A percentile compares a stretch with the other conserved stretches of the same genome.
Conservation (phyloP, 1,140 invertebrate genomes). For the Neodiprion pinetum region DNA sequence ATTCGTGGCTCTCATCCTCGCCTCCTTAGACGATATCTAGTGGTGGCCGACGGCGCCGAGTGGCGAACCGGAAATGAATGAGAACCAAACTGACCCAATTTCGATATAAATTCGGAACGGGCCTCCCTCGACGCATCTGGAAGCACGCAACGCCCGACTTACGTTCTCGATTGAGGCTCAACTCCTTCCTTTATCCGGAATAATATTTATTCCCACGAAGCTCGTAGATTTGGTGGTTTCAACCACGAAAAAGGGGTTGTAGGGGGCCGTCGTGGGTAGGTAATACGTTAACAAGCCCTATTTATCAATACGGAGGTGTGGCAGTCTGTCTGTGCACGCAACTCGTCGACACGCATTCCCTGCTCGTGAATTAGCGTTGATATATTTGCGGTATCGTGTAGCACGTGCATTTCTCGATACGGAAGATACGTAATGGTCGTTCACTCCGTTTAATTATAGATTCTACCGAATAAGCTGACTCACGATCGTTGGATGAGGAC, state of each 20-base stretch:
- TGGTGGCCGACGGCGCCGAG: neutral
- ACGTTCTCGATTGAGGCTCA: neutral
- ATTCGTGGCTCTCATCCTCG: neutral
- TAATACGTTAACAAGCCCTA: neutral
- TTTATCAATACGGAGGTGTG: conserved; percentile 7
- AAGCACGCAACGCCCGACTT: neutral
- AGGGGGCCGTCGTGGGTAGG: neutral
- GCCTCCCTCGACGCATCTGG: neutral
- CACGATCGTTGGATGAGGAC: too few species aligned
- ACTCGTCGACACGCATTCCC: neutral
- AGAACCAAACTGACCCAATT: neutral
- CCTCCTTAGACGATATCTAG: neutral
- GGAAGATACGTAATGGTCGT: too few species aligned
- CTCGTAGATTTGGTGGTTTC: too few species aligned
- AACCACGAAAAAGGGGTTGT: neutral
- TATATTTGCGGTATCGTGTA: neutral
- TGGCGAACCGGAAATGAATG: neutral
- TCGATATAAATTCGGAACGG: neutral
- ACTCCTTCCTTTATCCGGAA: neutral
- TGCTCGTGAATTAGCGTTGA: neutral
- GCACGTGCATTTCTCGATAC: neutral
- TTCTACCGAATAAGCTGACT: too few species aligned
- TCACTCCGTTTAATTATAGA: too few species aligned
- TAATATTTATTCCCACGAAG: too few species aligned
- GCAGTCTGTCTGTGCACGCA: conserved; percentile 1